Conservation (phyloP, 2,797 vertebrate genomes). For the Pelobates cultripes region DNA sequence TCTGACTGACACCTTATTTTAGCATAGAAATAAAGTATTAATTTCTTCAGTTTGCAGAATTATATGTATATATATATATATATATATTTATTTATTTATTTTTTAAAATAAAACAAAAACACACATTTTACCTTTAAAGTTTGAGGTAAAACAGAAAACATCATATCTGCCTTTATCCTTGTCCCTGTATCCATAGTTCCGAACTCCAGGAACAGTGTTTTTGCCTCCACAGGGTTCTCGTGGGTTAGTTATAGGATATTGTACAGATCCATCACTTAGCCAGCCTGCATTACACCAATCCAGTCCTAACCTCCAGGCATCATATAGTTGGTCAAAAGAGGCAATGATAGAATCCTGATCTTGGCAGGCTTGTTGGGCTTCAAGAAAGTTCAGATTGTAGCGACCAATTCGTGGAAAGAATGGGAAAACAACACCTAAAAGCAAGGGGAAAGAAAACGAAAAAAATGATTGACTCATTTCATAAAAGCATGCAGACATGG, state of each 20-base stretch:
- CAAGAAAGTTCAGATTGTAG: conserved; percentile 86
- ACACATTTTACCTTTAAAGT: conserved; percentile 75
- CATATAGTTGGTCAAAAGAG: conserved; percentile 83
- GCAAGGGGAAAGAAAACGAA: not conserved
- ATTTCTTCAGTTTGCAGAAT: too few relatives aligned
- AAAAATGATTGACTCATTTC: too few relatives aligned
- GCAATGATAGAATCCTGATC: conserved; percentile 85
- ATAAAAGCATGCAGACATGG: too few relatives aligned
- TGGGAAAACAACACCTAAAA: conserved; percentile 90
- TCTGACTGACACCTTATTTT: too few relatives aligned
- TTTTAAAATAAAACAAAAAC: too few relatives aligned
- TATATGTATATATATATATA: too few relatives aligned
- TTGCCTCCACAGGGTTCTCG: conserved; percentile 88
- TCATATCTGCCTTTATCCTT: conserved; percentile 82
- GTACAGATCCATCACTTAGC: conserved; percentile 89
- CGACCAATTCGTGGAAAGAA: conserved; percentile 82
- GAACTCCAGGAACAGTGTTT: conserved; percentile 79
- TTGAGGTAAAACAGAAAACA: conserved; percentile 88
- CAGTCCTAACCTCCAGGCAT: conserved; percentile 86
- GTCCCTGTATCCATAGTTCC: conserved; percentile 87
- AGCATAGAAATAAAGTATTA: too few relatives aligned
- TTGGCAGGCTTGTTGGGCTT: conserved; percentile 79
- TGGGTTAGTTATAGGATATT: conserved; percentile 91
- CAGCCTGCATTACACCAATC: conserved; percentile 98
- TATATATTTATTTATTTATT: too few relatives aligned